A percentile compares a stretch with the other conserved stretches of the same genome.
Conservation (phyloP, 2,888 invertebrate species). For the Dascillus cervinus region DNA sequence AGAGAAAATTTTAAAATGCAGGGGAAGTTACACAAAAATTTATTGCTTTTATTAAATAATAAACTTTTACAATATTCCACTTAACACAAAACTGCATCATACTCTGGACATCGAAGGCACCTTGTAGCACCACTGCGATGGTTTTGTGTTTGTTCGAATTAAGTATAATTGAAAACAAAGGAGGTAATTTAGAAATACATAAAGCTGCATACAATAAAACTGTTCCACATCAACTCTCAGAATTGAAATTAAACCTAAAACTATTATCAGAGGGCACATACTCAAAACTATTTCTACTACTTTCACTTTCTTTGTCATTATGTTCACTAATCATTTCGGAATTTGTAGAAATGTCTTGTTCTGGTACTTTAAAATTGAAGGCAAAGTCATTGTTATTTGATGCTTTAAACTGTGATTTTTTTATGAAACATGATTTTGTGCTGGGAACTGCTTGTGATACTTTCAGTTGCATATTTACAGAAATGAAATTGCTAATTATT, state of each 20-base stretch:
- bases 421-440: conserved; percentile 59
- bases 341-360: conserved; percentile 15
- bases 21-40: too few species aligned
- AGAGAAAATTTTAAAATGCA: too few species aligned
- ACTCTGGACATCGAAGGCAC: too few species aligned
- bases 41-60: too few species aligned
- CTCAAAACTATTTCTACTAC: too few species aligned
- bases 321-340: conserved; percentile 9
- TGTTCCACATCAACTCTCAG: conserved; percentile 22
- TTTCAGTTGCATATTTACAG: conserved; percentile 53
- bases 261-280: conserved; percentile 46
- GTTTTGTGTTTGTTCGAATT: too few species aligned
- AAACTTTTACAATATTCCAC: too few species aligned
- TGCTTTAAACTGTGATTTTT: conserved; percentile 54
- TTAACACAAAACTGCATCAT: too few species aligned
- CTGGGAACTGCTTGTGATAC: conserved; percentile 46
- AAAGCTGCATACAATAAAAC: too few species aligned
- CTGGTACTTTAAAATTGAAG: conserved; percentile 43
- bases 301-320: conserved; percentile 4
- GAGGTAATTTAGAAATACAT: too few species aligned
- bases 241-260: conserved; percentile 61
- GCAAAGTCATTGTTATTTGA: conserved; percentile 48
- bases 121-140: too few species aligned
- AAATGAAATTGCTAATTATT: conserved; percentile 3
- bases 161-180: too few species aligned